A percentile compares a stretch with the other conserved stretches of the same genome.
These are phyloP conservation scores for Protodeltote pygarga DNA, from an alignment of 2,888 invertebrate genomes.

Conservation along the genomic window DNA sequence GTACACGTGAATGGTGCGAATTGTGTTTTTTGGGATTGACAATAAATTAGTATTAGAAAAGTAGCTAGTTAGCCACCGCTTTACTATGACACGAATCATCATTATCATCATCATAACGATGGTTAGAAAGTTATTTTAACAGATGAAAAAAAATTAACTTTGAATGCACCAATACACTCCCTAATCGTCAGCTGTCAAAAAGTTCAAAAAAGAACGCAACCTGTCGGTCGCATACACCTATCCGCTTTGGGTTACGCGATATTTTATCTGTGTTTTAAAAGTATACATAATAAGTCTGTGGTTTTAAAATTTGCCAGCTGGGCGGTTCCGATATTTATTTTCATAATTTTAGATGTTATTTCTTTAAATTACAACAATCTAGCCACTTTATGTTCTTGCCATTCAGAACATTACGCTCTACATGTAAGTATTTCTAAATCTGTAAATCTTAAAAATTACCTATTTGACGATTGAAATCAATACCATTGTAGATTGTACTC, in stretches of 20 bases:
- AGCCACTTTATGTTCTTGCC: constrained; percentile 18
- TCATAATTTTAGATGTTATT: constrained; percentile 52
- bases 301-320: constrained; percentile 75
- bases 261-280: constrained; percentile 32
- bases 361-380: constrained; percentile 2
- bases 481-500: constrained; percentile 54
- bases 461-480: constrained; percentile 61
- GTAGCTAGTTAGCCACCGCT: too few relatives aligned
- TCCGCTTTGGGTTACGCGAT: background rate
- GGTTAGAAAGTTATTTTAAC: too few relatives aligned
- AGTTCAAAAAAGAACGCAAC: constrained; percentile 17
- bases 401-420: constrained; percentile 19
- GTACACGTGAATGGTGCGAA: too few relatives aligned
- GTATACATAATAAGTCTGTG: background rate
- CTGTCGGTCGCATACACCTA: constrained; percentile 8
- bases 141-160: too few relatives aligned
- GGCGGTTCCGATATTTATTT: constrained; percentile 76
- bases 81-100: too few relatives aligned
- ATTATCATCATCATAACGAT: too few relatives aligned
- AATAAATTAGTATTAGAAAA: too few relatives aligned
- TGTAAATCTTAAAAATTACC: constrained; percentile 28
- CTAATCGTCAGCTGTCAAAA: constrained; percentile 13
- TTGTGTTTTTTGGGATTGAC: too few relatives aligned
- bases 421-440: constrained; percentile 45
- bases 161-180: too few relatives aligned